Base-by-base conservation (phyloP, 2,888 invertebrate genomes). In the Lucinisca nassula region DNA sequence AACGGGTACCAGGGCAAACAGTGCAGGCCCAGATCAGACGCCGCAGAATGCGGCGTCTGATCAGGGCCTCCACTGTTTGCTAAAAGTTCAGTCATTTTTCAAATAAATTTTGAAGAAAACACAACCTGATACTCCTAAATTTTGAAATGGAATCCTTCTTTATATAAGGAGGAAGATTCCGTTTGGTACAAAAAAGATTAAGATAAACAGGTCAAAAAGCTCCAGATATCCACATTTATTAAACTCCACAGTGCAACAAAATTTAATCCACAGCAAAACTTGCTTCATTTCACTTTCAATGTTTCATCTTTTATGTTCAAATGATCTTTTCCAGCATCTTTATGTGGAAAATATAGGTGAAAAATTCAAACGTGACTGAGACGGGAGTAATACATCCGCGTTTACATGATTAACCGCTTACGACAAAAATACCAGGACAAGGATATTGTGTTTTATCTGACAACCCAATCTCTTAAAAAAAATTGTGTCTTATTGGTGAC, bases 381-480 rank as follows among this genome's bases (percentile, higher is more conserved):
- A 35, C 12, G 35, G 24, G 67, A 35, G 35, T 12, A 67, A 67
- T 67, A 67, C 67, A 67, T 67, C 67, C 67, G 21, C 12, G 35
- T 35, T 35, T 35, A 67, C 67, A 67, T 21, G 35, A 8, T 67
- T 67, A n/a, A 67, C 35, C 67, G 10, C 12, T 32, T 32, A 67
- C 30, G 30, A 30, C 30, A 17, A 67, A 32, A 35, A 67, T 17
- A 67, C 12, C 35, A 21, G 35, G 21, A 67, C 30, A 67, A 67
- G 67, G 67, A 67, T 67, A 67, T 67, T 67, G 67, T 67, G 67
- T 67, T 67, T 67, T 67, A 67, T 67, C 67, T 67, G 17, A 67
- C 67, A 67, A 67, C 67, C 35, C 35, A 12, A 67, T 67, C 67
- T 35, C 4, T 32, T 6, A 35, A 67, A 45, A 55, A 67, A 67